Evolutionary conservation across 2,797 vertebrate genomes (phyloP), one percentile per base, ranked within the genome.

Genomic region (Liasis olivaceus): DNA sequence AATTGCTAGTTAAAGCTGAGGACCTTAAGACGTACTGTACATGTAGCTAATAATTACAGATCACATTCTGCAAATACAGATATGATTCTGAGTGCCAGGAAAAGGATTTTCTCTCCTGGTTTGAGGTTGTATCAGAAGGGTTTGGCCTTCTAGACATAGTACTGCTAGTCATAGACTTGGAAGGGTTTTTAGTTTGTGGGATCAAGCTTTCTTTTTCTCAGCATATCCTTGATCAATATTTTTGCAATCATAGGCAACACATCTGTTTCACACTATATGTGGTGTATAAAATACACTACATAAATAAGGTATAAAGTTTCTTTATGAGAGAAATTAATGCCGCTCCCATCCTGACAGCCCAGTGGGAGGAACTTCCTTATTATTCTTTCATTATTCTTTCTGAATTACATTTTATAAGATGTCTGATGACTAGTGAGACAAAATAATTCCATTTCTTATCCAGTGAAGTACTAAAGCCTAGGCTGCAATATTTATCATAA

Each of bases 401-500:
- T 93, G 64, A 77, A 85, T 77, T 63, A n/a, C 89, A 54, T 47
- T 92, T 85, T 85, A 85, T 90, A n/a, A 88, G 54, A 94, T 93
- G 90, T 93, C 92, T 89, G 90, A 54, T 95, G 95, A 87, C 63
- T 93, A 90, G 90, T 96, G 89, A 94, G 93, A n/a, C 56, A 85
- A 85, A 93, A 95, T 89, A 56, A 15, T 85, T 91, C 88, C 84
- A 63, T 94, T 95, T 95, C 86, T 95, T 91, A 94, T 95, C 91
- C 84, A 85, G 51, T 66, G 0, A 0, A 94, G 54, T 91, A 84
- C 92, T 91, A 69, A 94, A 96, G 95, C 66, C n/a, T 89, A 95
- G 64, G 89, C 72, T 69, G 84, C 91, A 42, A 62, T 95, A 95
- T 96, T 96, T 97, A 95, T 97, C 96, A 95, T 94, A 93, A 90